Base-by-base conservation (phyloP, 2,888 invertebrate genomes). In the Cantharis nigra region DNA sequence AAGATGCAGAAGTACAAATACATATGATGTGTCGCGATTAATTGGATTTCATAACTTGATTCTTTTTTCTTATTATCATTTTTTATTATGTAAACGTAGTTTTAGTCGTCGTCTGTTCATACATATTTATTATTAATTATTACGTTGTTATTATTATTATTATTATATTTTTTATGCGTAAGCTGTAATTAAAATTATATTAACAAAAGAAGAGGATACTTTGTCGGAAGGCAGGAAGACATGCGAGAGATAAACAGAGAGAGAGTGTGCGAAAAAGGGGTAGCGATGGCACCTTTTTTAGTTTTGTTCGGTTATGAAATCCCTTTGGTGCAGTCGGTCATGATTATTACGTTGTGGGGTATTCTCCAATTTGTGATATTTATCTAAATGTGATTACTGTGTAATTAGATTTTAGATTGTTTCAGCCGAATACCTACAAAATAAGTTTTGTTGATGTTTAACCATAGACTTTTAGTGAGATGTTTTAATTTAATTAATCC, bases 401-500 rank as follows among this genome's bases (percentile, higher is more conserved):
- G 86, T 87, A 87, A 87, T 77, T 87, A 87, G 87, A 86, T 87
- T 87, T 87, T 87, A 87, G 87, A 87, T 87, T 87, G 87, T 87
- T 87, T 87, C 86, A 87, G 86, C 86, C 87, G 86, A 87, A 87
- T 87, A 86, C 85, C 85, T 85, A 85, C 83, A 82, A 67, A n/a
- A 84, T 86, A 87, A 86, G 86, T 87, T 87, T 87, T 87, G 87
- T 87, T 87, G 87, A 87, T 87, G 87, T 87, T 87, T 87, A 87
- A 87, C 87, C 86, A 87, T 87, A 87, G 87, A 87, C 87, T 86
- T 87, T 87, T 87, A 87, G 87, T 87, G 87, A 87, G 87, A 87
- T 87, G 87, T 87, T 87, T 87, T 87, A 87, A 87, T 87, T 87
- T 86, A 86, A 87, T 87, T 86, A 86, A 86, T 86, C 86, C 85